Conservation (phyloP, 2,888 invertebrate genomes). For the Dione vanillae region DNA sequence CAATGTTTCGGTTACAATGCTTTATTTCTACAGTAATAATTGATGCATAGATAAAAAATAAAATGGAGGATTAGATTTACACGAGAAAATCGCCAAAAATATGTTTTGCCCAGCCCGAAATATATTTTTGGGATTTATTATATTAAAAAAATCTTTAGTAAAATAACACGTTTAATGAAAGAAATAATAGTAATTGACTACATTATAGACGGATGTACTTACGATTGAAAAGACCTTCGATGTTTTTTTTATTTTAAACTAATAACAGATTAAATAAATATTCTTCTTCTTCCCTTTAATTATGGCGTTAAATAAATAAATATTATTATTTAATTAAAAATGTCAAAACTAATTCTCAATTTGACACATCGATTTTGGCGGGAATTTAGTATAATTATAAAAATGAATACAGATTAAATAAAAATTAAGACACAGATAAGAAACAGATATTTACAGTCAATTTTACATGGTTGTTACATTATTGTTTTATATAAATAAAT, state of each 20-base stretch:
- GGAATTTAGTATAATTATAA: not conserved
- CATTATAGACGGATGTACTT: conserved; percentile 44
- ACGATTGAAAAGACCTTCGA: conserved; percentile 34
- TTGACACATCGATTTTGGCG: conserved; percentile 33
- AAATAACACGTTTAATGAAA: too few species aligned
- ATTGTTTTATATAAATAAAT: conserved; percentile 15
- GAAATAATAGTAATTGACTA: conserved; percentile 57
- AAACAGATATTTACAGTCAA: conserved; percentile 30
- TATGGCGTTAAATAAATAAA: too few species aligned
- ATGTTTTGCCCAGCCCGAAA: conserved; percentile 73
- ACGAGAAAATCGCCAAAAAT: conserved; percentile 51
- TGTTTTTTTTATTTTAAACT: not conserved
- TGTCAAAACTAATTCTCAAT: not conserved
- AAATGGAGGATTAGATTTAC: conserved; percentile 6
- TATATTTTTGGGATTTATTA: conserved; percentile 57
- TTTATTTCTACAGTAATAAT: conserved; percentile 36
- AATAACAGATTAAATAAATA: too few species aligned
- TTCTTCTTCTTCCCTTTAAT: too few species aligned
- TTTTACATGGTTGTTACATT: not conserved
- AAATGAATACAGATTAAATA: not conserved
- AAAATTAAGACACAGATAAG: not conserved
- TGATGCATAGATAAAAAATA: conserved; percentile 18
- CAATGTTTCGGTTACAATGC: conserved; percentile 33
- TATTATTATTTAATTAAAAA: too few species aligned
- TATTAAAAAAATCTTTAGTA: too few species aligned